Conservation (phyloP, 2,113 vertebrate species). For the Nothobranchius furzeri region DNA sequence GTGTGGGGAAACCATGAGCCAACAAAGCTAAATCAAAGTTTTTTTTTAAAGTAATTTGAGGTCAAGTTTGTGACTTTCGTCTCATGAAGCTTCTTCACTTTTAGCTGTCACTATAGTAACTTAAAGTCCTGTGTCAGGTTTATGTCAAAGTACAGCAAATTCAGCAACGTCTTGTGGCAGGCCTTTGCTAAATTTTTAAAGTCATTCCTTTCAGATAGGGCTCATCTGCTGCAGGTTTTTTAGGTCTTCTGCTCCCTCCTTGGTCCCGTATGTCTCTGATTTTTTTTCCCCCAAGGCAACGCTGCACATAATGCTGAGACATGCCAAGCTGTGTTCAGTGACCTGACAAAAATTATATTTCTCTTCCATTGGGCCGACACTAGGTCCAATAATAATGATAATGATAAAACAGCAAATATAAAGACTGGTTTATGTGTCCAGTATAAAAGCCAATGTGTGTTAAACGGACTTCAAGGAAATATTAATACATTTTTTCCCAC, state of each 20-base stretch:
- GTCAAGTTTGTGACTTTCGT: neutral
- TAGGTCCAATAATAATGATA: neutral
- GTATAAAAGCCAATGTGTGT: conserved; percentile 26
- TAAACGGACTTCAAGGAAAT: conserved; percentile 12
- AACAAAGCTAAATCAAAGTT: neutral
- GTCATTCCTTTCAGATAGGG: too few species aligned
- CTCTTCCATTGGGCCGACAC: neutral
- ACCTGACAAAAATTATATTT: neutral
- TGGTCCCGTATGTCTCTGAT: neutral
- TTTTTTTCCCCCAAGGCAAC: neutral
- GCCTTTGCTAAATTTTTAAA: too few species aligned
- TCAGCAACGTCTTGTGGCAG: too few species aligned
- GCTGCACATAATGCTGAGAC: neutral
- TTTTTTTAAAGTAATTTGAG: neutral
- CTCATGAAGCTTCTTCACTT: neutral
- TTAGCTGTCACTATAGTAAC: neutral
- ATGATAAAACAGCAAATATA: neutral
- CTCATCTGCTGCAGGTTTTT: neutral
- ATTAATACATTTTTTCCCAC: conserved; percentile 40
- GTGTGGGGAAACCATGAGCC: too few species aligned
- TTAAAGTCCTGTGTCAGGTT: neutral
- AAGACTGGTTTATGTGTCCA: neutral
- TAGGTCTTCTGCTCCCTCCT: neutral
- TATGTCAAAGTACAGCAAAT: neutral
- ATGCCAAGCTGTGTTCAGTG: neutral